Evolutionary conservation across 2,797 vertebrate genomes (phyloP), one percentile per base, ranked within the genome.

Genomic region (Neosilurus mollespiculum): DNA sequence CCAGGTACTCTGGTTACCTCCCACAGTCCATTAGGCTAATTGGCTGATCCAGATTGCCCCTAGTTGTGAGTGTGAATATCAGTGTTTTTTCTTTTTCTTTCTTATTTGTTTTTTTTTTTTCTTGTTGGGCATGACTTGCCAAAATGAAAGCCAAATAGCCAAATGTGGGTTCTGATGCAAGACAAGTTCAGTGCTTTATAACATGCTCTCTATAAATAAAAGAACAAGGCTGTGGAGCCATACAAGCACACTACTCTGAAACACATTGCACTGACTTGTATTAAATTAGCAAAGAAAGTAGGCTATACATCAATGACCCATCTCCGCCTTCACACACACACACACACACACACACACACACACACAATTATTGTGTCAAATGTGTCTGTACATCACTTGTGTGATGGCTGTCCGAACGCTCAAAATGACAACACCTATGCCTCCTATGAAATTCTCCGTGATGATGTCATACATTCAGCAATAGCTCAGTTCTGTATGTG

Each of bases 251-350:
- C 75, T 18, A 34, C 34, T 16, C 24, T 66, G n/a, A 81, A 82
- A 79, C 18, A 53, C 72, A 79, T 49, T 77, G 72, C 70, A 51
- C 26, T 69, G 76, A 79, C 43, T 67, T 83, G 54, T 83, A 82
- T 80, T 82, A 81, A 56, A 81, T 86, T 58, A 86, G 34, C 59
- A 84, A 65, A 66, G 26, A 80, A 76, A 70, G 76, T 70, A 65
- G 67, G 59, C 67, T 72, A 71, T 83, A 67, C 72, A 86, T 83
- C 78, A 81, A 71, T 79, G 77, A 67, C 84, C 81, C 84, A 83
- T 59, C 73, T 22, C 12, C 4, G 0, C 59, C 65, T 24, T 30
- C 37, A 80, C 26, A 4, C 49, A 53, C 67, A 80, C 30, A 11
- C 58, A 59, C 58, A 59, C 58, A 59, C 58, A 43, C 43, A 43